Base-by-base conservation (phyloP, 92 coral and sea anemone genomes). In the Parazoanthus darwini region DNA sequence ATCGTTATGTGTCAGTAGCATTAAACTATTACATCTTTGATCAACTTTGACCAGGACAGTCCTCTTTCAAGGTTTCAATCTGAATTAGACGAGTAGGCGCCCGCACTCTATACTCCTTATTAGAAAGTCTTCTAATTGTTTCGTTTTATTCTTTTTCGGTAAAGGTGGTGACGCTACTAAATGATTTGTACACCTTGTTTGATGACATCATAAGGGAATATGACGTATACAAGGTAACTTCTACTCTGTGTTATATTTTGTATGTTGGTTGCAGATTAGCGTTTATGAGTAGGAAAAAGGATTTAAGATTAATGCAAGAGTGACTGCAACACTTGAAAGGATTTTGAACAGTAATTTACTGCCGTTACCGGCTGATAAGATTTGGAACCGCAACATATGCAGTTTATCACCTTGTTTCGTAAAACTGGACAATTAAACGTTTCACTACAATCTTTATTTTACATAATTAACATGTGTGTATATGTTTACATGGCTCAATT, bases 191-290 rank as follows among this genome's bases (percentile, higher is more conserved):
- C 90, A 95, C 98, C 58, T 86, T 96, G 78, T 96, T 96, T 81
- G 99, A 96, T 91, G 94, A 96, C 88, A 96, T 96, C 89, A 95
- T 96, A 23, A 82, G 96, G 80, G 99, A 95, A 86, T 96, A 95
- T 79, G 99, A 96, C 90, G 99, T 96, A 68, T 96, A 96, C 82
- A 96, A 96, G 89, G 99, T 96, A 88, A 81, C 94, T 67, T 23
- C 15, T 11, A 80, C 23, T 70, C 78, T 20, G 44, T 20, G 44
- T 15, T 54, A 54, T 11, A 1, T 54, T 0, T 54, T 54, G 14
- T 54, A 54, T 2, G 14, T 63, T 5, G 26, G 22, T 63, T 18
- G 15, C 42, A 2, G 42, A 4, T 63, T 63, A 63, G 26, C 3
- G 59, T 54, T 54, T 54, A 54, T 54, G 59, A 54, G 20, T 20